phyloP scores from a whole-genome alignment of 2,797 vertebrate species.

The Botia kubotai region DNA sequence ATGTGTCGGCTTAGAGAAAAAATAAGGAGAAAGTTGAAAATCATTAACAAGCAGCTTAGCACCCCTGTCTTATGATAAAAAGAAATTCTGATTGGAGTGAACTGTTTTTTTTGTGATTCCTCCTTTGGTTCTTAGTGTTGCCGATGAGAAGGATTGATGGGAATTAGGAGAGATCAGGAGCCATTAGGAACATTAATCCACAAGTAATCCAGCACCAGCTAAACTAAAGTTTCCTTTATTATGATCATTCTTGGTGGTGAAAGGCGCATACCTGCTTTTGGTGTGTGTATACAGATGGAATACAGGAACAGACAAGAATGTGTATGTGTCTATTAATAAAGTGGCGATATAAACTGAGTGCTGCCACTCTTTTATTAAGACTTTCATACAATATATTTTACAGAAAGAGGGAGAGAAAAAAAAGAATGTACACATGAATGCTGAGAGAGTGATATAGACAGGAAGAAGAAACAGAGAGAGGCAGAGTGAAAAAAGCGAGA shows the following conservation, averaged over 20 bases:
- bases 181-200: conserved; percentile 53
- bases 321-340: not conserved
- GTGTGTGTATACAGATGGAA: not conserved
- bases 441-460: conserved; percentile 33
- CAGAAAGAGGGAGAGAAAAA: not conserved
- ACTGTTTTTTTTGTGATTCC: conserved; percentile 11
- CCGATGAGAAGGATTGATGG: conserved; percentile 53
- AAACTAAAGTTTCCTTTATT: conserved; percentile 47
- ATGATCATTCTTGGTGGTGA: conserved; percentile 5
- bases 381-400: conserved; percentile 22
- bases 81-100: conserved; percentile 24
- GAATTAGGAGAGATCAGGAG: conserved; percentile 56
- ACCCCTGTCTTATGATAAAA: conserved; percentile 14
- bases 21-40: conserved; percentile 10
- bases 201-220: conserved; percentile 51
- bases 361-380: conserved; percentile 14
- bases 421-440: conserved; percentile 16
- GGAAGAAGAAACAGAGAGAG: conserved; percentile 29
- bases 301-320: not conserved
- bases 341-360: not conserved
- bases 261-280: not conserved
- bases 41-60: conserved; percentile 38
- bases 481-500: conserved; percentile 16
- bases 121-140: conserved; percentile 35
- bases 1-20: conserved; percentile 17